Evolutionary conservation across 2,888 invertebrate species (phyloP).

Genomic region (Resseliella maxima): DNA sequence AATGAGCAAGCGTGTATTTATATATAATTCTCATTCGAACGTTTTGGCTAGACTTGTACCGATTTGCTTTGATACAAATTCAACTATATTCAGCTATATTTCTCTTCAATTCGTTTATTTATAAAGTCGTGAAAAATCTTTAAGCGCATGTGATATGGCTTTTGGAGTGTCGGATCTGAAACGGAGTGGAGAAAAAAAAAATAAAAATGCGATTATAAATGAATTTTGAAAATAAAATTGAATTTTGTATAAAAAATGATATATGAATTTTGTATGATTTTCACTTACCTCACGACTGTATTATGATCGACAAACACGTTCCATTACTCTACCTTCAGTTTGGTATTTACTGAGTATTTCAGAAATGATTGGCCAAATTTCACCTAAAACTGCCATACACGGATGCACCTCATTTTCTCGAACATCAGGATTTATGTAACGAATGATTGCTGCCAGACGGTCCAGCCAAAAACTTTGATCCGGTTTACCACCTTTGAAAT

Average conservation of each 20-base stretch:
- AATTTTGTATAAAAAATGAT: too few relatives aligned
- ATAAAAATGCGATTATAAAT: slow-evolving; percentile 40
- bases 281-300: too few relatives aligned
- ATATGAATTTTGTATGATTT: too few relatives aligned
- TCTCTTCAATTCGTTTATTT: slow-evolving; percentile 75
- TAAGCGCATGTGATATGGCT: slow-evolving; percentile 80
- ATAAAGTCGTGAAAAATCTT: slow-evolving; percentile 87
- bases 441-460: slow-evolving; percentile 88
- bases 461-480: slow-evolving; percentile 94
- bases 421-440: slow-evolving; percentile 73
- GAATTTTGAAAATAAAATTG: too few relatives aligned
- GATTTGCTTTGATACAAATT: not conserved
- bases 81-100: too few relatives aligned
- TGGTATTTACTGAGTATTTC: slow-evolving; percentile 82
- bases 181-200: too few relatives aligned
- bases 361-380: slow-evolving; percentile 90
- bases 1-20: slow-evolving; percentile 26
- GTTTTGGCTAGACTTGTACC: slow-evolving; percentile 16
- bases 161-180: slow-evolving; percentile 82
- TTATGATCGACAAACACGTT: slow-evolving; percentile 92
- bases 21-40: not conserved
- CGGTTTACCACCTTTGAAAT: too few relatives aligned
- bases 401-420: slow-evolving; percentile 73
- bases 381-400: slow-evolving; percentile 68
- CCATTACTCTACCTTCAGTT: slow-evolving; percentile 87